These are phyloP conservation scores for Drosophila atripex DNA, from an alignment of 2,888 invertebrate species.

Conservation along the genomic window DNA sequence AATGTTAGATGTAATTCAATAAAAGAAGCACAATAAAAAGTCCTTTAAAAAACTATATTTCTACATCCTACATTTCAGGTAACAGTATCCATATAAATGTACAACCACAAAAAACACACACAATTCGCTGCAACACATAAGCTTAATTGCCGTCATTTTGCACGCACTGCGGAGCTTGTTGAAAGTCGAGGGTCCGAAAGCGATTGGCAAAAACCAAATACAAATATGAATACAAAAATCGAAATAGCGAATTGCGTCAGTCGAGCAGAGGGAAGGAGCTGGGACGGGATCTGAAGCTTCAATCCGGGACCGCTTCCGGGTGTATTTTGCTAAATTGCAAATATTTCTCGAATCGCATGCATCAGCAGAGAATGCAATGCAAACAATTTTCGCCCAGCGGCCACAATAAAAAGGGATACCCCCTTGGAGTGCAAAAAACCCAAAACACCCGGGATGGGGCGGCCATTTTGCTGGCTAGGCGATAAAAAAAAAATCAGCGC, in stretches of 20 bases:
- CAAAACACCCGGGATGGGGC: constrained; percentile 3
- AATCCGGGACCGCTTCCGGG: constrained; percentile 66
- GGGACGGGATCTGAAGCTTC: constrained; percentile 29
- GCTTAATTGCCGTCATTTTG: constrained; percentile 72
- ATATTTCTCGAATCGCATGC: constrained; percentile 78
- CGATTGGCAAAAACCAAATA: constrained; percentile 50
- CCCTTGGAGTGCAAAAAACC: constrained; percentile 10
- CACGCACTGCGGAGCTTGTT: constrained; percentile 59
- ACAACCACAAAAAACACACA: constrained; percentile 7
- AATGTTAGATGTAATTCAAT: no score
- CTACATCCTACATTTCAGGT: background rate
- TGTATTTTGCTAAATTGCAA: constrained; percentile 79
- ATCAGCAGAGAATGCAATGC: constrained; percentile 68
- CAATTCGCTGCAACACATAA: constrained; percentile 20
- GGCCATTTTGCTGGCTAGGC: constrained; percentile 24
- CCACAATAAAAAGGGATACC: constrained; percentile 48
- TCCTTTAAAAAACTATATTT: background rate
- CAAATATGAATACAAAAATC: constrained; percentile 53
- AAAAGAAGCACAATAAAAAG: background rate
- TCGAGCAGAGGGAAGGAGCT: background rate
- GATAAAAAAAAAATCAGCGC: constrained; percentile 54
- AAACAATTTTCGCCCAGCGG: constrained; percentile 72
- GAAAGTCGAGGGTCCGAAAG: constrained; percentile 26
- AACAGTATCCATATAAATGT: no score
- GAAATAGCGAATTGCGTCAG: constrained; percentile 22